Base-by-base conservation (phyloP, 2,888 invertebrate genomes). In the Blomia tropicalis region DNA sequence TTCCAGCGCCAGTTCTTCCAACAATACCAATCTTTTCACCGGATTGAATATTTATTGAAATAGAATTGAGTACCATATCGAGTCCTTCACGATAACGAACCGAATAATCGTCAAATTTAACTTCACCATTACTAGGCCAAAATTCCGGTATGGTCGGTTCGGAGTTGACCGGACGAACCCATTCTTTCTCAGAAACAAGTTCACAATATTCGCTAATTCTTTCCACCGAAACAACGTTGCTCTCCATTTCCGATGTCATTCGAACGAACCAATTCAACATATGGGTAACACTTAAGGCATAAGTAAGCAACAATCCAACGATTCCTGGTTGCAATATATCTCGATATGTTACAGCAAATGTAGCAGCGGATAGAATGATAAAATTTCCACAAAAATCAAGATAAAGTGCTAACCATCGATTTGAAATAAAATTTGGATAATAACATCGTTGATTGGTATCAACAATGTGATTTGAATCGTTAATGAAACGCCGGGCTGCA, bases 111-210 rank as follows among this genome's bases (percentile, higher is more conserved):
- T 82, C 81, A 72, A 95, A 87, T 68, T 81, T 80, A 43, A 95
- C 83, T 44, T 80, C 78, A 64, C 93, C 93, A 43, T 79, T 76
- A 63, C 79, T 77, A 2, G 93, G 93, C 95, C 95, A 95, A n/a
- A 56, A 41, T 27, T 76, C 73, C 19, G 80, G 76, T 17, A 58
- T 43, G 25, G 76, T 73, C 19, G 80, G 76, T 25, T 84, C 82
- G n/a, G 79, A 79, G 59, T 76, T 77, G 32, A 66, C 68, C n/a
- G 69, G 67, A 4, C 68, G 67, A 3, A 67, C 65, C 72, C 73
- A 74, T 25, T 68, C 70, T n/a, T 66, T 68, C 51, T 66, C 66
- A 3, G 53, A 43, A 7, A 7, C 14, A 0, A 51, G 19, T 2
- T 61, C 51, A 43, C 32, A 43, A 31, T 64, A 66, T 47, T 66